Conservation (phyloP, 92 coral and sea anemone genomes). For the Palythoa caribaeorum region DNA sequence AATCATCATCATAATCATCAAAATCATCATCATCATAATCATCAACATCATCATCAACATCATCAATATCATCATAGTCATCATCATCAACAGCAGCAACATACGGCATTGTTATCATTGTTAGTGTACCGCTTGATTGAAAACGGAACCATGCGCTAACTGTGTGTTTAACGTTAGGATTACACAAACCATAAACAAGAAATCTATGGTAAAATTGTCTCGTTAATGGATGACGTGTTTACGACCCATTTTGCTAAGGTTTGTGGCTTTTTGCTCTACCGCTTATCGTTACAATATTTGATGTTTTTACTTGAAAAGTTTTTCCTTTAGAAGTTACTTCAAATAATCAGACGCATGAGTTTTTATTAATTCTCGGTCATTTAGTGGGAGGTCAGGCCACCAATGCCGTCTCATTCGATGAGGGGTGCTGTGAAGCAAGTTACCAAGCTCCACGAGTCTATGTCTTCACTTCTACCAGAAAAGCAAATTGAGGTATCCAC, state of each 20-base stretch:
- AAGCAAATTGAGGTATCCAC: conserved; percentile 86
- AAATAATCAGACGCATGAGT: background rate
- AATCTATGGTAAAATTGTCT: conserved; percentile 84
- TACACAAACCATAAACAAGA: conserved; percentile 93
- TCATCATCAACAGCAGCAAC: too few relatives aligned
- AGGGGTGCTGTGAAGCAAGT: conserved; percentile 91
- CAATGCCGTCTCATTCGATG: conserved; percentile 99
- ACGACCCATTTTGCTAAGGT: conserved; percentile 77
- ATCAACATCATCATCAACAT: background rate
- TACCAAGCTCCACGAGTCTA: conserved; percentile 91
- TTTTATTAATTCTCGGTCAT: background rate
- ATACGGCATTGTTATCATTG: too few relatives aligned
- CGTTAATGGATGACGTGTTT: conserved; percentile 84
- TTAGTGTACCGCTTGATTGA: too few relatives aligned
- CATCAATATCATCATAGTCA: too few relatives aligned
- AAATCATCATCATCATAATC: too few relatives aligned
- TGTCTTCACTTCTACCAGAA: conserved; percentile 77
- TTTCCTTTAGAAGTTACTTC: too few relatives aligned
- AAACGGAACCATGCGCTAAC: too few relatives aligned
- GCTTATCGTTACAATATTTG: too few relatives aligned
- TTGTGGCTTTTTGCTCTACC: background rate
- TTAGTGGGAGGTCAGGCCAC: conserved; percentile 98
- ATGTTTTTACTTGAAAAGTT: background rate
- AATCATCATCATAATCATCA: too few relatives aligned
- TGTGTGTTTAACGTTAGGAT: conserved; percentile 61